A percentile compares a stretch with the other conserved stretches of the same genome.
phyloP scores from a whole-genome alignment of 2,113 vertebrate species.

The Lathamus discolor region DNA sequence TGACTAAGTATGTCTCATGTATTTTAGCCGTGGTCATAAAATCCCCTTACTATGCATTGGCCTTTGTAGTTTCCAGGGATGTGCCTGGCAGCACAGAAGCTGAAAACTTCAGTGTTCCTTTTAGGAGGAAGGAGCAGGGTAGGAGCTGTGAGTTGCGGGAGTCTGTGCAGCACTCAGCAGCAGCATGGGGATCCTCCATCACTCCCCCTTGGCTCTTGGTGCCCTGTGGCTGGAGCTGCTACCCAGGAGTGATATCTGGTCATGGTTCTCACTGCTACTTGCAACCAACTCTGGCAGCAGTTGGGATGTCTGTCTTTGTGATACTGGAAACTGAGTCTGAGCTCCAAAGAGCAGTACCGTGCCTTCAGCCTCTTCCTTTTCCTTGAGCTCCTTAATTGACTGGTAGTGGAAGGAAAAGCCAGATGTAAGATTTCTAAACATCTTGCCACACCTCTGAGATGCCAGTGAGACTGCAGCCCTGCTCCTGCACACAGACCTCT shows the following conservation, averaged over 20 bases:
- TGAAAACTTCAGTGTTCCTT: background rate
- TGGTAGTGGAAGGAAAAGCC: background rate
- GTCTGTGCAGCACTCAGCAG: background rate
- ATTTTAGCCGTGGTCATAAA: background rate
- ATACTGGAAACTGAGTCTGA: background rate
- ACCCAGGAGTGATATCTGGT: background rate
- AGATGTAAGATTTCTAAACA: background rate
- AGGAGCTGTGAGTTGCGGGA: background rate
- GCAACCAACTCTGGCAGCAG: background rate
- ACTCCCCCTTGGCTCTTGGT: too few relatives aligned
- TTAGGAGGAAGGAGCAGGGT: background rate
- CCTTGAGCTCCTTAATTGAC: background rate
- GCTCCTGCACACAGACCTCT: background rate
- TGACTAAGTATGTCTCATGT: background rate
- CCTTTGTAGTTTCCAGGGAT: background rate
- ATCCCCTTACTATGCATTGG: background rate
- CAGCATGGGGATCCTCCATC: background rate
- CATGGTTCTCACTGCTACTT: background rate
- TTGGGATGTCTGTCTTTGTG: background rate
- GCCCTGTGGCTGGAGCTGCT: background rate
- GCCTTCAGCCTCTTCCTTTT: background rate
- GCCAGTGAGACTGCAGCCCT: background rate
- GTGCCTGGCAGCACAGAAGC: background rate
- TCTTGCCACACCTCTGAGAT: rapidly evolving
- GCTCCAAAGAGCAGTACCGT: background rate